Percentiles rank a stretch among this genome's conserved stretches.
Evolutionary conservation across 2,888 invertebrate species (phyloP).

Genomic region (Fabriciana adippe): DNA sequence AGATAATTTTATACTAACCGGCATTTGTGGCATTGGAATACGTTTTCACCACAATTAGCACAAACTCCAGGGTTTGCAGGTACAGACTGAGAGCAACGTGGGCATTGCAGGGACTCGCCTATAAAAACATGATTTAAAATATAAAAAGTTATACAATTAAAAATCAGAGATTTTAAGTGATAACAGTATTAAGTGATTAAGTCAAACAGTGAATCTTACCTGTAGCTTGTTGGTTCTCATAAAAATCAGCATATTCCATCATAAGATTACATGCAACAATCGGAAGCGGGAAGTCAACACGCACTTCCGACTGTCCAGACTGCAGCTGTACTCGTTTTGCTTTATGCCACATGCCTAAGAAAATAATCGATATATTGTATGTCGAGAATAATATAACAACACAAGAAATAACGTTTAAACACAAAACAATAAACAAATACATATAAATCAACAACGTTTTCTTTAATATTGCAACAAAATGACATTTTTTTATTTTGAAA

Average conservation of each 20-base stretch:
- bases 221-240: conserved; percentile 96
- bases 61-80: conserved; percentile 99
- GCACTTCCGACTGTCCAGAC: conserved; percentile 96
- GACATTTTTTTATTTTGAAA: not conserved
- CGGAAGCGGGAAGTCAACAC: conserved; percentile 97
- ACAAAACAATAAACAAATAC: too few relatives aligned
- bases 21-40: conserved; percentile 99
- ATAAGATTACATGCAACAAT: conserved; percentile 99
- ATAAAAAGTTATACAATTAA: not conserved
- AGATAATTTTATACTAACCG: conserved; percentile 73
- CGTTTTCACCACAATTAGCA: conserved; percentile 98
- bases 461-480: not conserved
- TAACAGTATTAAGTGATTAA: not conserved
- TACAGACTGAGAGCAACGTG: conserved; percentile 97
- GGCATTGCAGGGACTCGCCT: conserved; percentile 95
- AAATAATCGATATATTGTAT: conserved; percentile 34
- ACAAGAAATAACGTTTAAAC: not conserved
- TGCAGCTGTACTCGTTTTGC: conserved; percentile 95
- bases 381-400: not conserved
- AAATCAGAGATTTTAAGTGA: not conserved
- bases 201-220: conserved; percentile 62
- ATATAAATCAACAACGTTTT: too few relatives aligned
- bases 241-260: conserved; percentile 99
- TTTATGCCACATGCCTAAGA: conserved; percentile 94
- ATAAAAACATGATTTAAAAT: conserved; percentile 9